A percentile compares a stretch with the other conserved stretches of the same genome.
phyloP scores from a whole-genome alignment of 1,140 invertebrate species.

The Himalopsyche phryganea region DNA sequence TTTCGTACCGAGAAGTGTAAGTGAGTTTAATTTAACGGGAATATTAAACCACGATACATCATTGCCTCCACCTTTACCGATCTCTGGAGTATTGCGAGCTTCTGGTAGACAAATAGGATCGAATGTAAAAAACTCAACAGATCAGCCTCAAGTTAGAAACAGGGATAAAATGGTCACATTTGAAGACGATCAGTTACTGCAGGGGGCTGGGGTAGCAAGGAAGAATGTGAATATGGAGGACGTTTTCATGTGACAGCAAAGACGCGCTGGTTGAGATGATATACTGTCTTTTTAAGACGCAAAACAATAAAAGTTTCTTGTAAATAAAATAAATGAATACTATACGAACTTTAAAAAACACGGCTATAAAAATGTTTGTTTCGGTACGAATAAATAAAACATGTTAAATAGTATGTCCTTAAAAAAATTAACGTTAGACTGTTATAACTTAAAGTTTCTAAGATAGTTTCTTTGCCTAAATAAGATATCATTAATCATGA shows the following conservation, averaged over 20 bases:
- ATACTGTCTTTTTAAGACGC: slow-evolving; percentile 19
- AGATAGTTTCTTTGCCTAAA: too few species aligned
- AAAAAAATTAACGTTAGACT: too few species aligned
- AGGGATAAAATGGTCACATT: slow-evolving; percentile 80
- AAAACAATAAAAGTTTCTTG: neutral
- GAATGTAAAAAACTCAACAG: slow-evolving; percentile 36
- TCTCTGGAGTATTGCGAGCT: slow-evolving; percentile 36
- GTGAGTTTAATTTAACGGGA: slow-evolving; percentile 72
- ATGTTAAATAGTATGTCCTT: too few species aligned
- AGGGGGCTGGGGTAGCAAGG: slow-evolving; percentile 30
- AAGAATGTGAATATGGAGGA: slow-evolving; percentile 39
- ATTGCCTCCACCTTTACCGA: slow-evolving; percentile 45
- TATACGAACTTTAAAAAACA: neutral
- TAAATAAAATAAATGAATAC: neutral
- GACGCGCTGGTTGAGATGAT: slow-evolving; percentile 30
- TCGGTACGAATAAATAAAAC: too few species aligned
- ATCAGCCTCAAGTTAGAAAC: slow-evolving; percentile 37
- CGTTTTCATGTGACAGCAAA: slow-evolving; percentile 48
- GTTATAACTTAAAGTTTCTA: too few species aligned
- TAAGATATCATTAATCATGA: too few species aligned
- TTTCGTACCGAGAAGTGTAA: slow-evolving; percentile 76
- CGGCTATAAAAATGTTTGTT: neutral
- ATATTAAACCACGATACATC: slow-evolving; percentile 55
- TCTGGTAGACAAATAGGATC: slow-evolving; percentile 31
- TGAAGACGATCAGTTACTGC: slow-evolving; percentile 65